A percentile compares a stretch with the other conserved stretches of the same genome.
Conservation (phyloP, 2,888 invertebrate species). For the Drosophila robusta region DNA sequence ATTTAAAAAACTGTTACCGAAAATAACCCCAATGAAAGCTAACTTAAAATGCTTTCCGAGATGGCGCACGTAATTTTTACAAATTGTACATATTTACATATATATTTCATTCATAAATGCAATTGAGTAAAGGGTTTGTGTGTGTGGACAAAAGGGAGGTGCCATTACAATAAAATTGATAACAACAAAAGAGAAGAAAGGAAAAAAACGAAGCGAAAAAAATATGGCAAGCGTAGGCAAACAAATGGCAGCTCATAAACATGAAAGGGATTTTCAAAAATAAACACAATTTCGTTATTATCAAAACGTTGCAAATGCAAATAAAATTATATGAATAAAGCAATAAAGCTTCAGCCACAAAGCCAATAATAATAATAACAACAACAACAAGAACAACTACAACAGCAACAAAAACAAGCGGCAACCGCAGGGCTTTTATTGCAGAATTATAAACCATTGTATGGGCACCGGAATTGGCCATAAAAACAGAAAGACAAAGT, state of each 20-base stretch:
- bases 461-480: slow-evolving; percentile 26
- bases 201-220: background rate
- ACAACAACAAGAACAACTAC: slow-evolving; percentile 26
- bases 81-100: slow-evolving; percentile 37
- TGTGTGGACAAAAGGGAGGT: slow-evolving; percentile 21
- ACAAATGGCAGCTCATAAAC: slow-evolving; percentile 54
- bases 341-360: slow-evolving; percentile 55
- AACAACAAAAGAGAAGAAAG: slow-evolving; percentile 21
- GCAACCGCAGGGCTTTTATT: slow-evolving; percentile 45
- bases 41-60: slow-evolving; percentile 6
- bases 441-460: slow-evolving; percentile 51
- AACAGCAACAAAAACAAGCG: background rate
- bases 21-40: background rate
- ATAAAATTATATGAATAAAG: slow-evolving; percentile 62
- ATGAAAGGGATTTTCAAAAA: slow-evolving; percentile 54
- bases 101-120: slow-evolving; percentile 19
- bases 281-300: slow-evolving; percentile 52
- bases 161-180: slow-evolving; percentile 55
- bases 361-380: slow-evolving; percentile 40
- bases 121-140: slow-evolving; percentile 6
- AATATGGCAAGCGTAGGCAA: slow-evolving; percentile 37
- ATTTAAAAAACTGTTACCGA: background rate
- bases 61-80: slow-evolving; percentile 17
- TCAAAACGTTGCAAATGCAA: slow-evolving; percentile 62
- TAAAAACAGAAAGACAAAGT: slow-evolving; percentile 38